Evolutionary conservation across 2,113 vertebrate genomes (phyloP).

Genomic region (Brachyhypopomus gauderio): DNA sequence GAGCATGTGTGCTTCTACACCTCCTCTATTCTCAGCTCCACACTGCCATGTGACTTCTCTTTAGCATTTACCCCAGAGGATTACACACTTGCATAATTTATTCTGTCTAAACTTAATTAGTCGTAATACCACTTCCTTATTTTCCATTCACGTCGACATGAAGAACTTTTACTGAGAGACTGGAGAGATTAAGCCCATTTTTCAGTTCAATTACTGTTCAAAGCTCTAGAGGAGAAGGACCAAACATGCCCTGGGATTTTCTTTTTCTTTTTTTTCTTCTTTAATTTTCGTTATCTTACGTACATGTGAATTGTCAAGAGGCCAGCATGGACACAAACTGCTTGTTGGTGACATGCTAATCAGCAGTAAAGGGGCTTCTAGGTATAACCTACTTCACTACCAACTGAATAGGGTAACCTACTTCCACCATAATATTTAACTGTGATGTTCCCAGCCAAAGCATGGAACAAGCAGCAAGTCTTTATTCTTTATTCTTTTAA

Average conservation of each 20-base stretch:
- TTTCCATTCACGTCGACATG: constrained; percentile 60
- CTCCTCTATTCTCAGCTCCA: constrained; percentile 16
- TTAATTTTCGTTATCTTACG: constrained; percentile 58
- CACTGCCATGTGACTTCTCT: constrained; percentile 39
- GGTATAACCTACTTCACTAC: constrained; percentile 73
- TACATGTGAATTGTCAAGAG: constrained; percentile 63
- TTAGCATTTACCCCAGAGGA: constrained; percentile 58
- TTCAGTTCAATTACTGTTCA: constrained; percentile 56
- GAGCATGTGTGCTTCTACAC: background rate
- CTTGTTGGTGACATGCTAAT: constrained; percentile 72
- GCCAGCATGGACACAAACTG: constrained; percentile 61
- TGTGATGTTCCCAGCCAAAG: constrained; percentile 68
- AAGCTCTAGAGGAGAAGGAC: constrained; percentile 58
- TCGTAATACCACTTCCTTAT: constrained; percentile 65
- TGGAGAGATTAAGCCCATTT: constrained; percentile 57
- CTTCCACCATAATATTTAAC: constrained; percentile 70
- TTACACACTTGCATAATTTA: constrained; percentile 62
- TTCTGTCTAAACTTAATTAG: constrained; percentile 71
- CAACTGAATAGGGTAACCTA: constrained; percentile 69
- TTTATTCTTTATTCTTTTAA: constrained; percentile 65
- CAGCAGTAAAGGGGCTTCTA: constrained; percentile 65
- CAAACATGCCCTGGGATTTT: constrained; percentile 33
- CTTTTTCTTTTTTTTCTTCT: constrained; percentile 43
- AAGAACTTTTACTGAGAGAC: constrained; percentile 54
- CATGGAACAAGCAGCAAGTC: constrained; percentile 60